Base-by-base conservation (phyloP, 2,113 vertebrate species). In the Pavo muticus region DNA sequence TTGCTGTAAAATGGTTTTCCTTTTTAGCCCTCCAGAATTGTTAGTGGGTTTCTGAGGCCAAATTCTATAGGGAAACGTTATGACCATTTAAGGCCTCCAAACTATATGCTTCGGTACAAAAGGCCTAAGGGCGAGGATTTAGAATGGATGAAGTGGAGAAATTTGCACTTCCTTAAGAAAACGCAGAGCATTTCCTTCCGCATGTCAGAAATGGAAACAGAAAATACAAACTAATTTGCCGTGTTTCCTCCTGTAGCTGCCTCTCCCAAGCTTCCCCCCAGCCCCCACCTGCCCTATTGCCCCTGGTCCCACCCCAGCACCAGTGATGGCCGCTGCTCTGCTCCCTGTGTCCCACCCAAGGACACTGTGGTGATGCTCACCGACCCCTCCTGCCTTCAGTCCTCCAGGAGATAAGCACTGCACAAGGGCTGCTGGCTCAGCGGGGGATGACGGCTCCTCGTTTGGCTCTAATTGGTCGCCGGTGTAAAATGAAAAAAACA, bases 101-200 rank as follows among this genome's bases (percentile, higher is more conserved):
- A 98, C 98, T 98, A 98, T 97, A 97, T 83, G 96, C 98, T 98
- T 98, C 98, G 96, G 98, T 98, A 98, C 98, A 97, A 98, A 98
- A 98, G 97, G 98, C 98, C 98, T 98, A 97, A 93, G 97, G 98
- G 97, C 56, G 97, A 98, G 98, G 97, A 98, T 98, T 98, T 98
- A 94, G 98, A 98, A 98, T 98, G 98, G 98, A 99, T 98, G 98
- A 98, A 98, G 98, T 98, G 98, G 97, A 98, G 98, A 99, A 99
- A 98, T 99, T 98, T 98, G 98, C 98, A 98, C 98, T 99, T 99
- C 98, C 98, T 98, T 98, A 99, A 98, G 98, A 98, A 99, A 99
- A 99, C 98, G 99, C 96, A 95, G 90, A 97, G 98, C 98, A 98
- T 99, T 99, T 99, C 98, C 98, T 99, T 99, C 98, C 97, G 96